Conservation (phyloP, 1,140 invertebrate species). For the Zaprionus kolodkinae region DNA sequence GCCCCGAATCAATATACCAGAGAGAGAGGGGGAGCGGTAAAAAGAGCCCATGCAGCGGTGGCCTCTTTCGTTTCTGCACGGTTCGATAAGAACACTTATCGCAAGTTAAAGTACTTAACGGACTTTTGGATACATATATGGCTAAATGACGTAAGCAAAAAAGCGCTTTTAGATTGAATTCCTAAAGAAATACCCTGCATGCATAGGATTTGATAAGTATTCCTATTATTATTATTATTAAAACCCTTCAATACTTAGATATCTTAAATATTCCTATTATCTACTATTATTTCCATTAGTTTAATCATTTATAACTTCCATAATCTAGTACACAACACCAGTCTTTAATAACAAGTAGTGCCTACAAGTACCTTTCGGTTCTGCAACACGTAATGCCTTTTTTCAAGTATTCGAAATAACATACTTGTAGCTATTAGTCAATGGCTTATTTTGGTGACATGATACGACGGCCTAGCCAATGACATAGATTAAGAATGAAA, state of each 20-base stretch:
- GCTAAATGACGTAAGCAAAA: constrained; percentile 2
- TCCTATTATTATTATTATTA: background rate
- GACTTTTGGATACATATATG: constrained; percentile 19
- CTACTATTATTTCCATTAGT: background rate
- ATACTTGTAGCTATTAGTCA: constrained; percentile 40
- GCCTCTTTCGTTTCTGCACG: constrained; percentile 13
- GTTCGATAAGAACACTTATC: constrained; percentile 45
- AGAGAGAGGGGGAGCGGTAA: background rate
- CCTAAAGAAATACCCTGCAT: background rate
- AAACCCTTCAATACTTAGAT: too few relatives aligned
- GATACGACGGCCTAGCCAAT: constrained; percentile 15
- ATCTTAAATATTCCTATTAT: too few relatives aligned
- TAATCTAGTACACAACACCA: background rate
- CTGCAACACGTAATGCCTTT: constrained; percentile 26
- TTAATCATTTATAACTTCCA: background rate
- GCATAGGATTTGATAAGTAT: background rate
- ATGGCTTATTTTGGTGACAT: constrained; percentile 39
- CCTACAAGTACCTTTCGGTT: background rate
- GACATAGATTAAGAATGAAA: constrained; percentile 35
- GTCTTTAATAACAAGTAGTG: background rate
- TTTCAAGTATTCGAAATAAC: constrained; percentile 17
- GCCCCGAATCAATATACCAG: constrained; percentile 18
- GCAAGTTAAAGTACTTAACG: constrained; percentile 40
- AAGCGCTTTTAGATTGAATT: background rate
- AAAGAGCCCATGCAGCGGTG: background rate